Evolutionary conservation across 2,888 invertebrate species (phyloP).

Genomic region (Ectemnius continuus): DNA sequence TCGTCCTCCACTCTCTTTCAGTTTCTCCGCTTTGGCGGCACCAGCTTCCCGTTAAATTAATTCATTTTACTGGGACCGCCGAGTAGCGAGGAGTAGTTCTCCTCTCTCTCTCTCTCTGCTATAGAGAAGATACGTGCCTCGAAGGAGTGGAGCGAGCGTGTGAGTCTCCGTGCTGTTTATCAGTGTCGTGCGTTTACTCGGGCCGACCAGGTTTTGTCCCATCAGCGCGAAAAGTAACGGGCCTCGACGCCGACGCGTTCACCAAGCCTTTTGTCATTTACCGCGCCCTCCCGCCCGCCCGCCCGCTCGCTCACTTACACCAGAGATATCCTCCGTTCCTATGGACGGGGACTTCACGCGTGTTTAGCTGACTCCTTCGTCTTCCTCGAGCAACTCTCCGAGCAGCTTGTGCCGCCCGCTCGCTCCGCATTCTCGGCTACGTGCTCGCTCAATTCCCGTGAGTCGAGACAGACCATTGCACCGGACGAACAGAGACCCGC

Average conservation of each 20-base stretch:
- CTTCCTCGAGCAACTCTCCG: constrained; percentile 21
- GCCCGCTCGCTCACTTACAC: too few species aligned
- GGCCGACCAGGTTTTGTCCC: constrained; percentile 14
- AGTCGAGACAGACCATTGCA: constrained; percentile 8
- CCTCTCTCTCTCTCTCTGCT: neutral
- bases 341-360: constrained; percentile 50
- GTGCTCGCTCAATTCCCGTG: constrained; percentile 23
- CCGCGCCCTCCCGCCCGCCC: too few species aligned
- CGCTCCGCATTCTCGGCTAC: constrained; percentile 26
- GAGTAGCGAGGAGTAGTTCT: neutral
- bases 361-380: constrained; percentile 34
- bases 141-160: neutral
- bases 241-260: neutral
- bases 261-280: neutral
- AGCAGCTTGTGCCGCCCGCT: constrained; percentile 32
- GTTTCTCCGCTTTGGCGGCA: constrained; percentile 1
- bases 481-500: neutral
- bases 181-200: constrained; percentile 15
- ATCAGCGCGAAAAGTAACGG: constrained; percentile 12
- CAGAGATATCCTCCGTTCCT: too few species aligned
- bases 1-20: neutral
- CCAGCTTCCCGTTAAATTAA: constrained; percentile 12
- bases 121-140: neutral
- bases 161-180: neutral
- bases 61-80: constrained; percentile 9